Evolutionary conservation across 2,113 vertebrate species (phyloP).

Genomic region (Periophthalmus modestus): DNA sequence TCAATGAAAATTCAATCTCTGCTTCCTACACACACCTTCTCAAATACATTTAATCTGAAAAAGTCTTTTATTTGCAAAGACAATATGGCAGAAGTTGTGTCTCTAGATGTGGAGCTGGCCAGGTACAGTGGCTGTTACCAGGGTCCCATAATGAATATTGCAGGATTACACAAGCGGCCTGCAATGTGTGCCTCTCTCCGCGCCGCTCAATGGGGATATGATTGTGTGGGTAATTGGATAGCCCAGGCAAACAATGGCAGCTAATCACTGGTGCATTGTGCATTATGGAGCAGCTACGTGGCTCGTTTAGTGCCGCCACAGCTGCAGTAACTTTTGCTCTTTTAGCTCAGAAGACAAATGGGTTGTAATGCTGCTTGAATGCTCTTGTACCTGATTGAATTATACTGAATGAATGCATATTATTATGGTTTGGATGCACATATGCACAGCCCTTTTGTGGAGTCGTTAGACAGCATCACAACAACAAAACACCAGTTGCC

Average conservation of each 20-base stretch:
- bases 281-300: background rate
- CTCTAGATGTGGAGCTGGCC: background rate
- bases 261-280: background rate
- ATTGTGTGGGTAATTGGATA: constrained; percentile 9
- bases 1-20: background rate
- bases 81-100: background rate
- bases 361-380: background rate
- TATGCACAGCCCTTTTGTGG: background rate
- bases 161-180: background rate
- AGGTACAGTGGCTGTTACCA: background rate
- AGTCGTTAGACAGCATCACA: background rate
- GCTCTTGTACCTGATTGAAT: background rate
- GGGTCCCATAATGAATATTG: background rate
- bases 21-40: background rate
- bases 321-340: background rate
- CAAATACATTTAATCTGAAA: background rate
- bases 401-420: background rate
- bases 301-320: background rate
- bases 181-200: background rate
- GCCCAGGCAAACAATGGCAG: background rate
- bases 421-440: background rate
- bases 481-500: background rate
- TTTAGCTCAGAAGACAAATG: background rate
- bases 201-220: background rate
- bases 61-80: background rate